Base-by-base conservation (phyloP, 1,140 invertebrate species). In the Drosophila virilis region DNA sequence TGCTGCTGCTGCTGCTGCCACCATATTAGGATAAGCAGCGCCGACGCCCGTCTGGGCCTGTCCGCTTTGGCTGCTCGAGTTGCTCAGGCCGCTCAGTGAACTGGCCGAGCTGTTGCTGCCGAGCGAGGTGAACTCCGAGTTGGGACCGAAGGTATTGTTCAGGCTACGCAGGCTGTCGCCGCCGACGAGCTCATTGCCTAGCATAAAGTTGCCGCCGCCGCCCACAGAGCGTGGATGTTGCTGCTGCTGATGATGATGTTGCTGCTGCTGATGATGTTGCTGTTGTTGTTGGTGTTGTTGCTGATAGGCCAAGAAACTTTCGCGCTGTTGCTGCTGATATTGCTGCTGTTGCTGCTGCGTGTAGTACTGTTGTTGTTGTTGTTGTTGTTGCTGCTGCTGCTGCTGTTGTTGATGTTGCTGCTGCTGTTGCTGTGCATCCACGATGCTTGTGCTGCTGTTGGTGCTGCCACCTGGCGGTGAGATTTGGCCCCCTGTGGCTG, bases 401-500 rank as follows among this genome's bases (percentile, higher is more conserved):
- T 78, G 72, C 37, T 84, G 74, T 2, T 80, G 72, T 8, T 80
- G 81, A 8, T 68, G 76, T 51, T 78, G 74, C 4, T 80, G 61
- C 32, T 76, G 73, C 13, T 71, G 51, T 46, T 77, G 68, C 46
- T 67, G 74, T 50, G 42, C 54, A 42, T 45, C 60, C 66, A 13
- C 73, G 61, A 17, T 80, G 82, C 22, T 74, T 74, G 42, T 64
- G 58, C 46, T 77, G 80, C 12, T 83, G 72, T 46, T 89, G 54
- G 68, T 88, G 68, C 76, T 80, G 79, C 74, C 91, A 84, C 90
- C 91, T 75, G 86, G 90, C 89, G 91, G 91, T 90, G 91, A 92
- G 78, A 92, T 90, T 91, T 92, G 91, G 91, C 91, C 90, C 91
- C 91, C 91, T 85, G 89, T 92, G 91, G 91, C 91, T 92, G 91